Percentiles rank a stretch among this genome's conserved stretches.
Conservation (phyloP, 2,113 vertebrate species). For the Hyla sarda region DNA sequence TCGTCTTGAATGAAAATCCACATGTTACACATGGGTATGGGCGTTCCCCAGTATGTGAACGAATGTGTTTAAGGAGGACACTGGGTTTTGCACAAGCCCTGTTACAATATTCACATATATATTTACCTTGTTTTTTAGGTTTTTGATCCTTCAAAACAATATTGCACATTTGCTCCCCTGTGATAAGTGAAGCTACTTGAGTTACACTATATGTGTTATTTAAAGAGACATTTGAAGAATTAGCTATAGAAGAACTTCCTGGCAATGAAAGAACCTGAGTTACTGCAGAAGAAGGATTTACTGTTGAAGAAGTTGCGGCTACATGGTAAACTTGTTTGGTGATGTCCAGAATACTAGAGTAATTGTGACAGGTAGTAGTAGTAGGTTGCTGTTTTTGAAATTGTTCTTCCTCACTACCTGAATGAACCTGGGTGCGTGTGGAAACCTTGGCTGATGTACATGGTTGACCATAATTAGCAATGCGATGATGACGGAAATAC, state of each 20-base stretch:
- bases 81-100: constrained; percentile 96
- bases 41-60: constrained; percentile 96
- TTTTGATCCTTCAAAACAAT: constrained; percentile 92
- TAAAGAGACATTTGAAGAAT: constrained; percentile 82
- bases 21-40: constrained; percentile 97
- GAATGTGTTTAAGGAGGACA: constrained; percentile 95
- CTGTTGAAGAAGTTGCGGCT: constrained; percentile 76
- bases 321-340: constrained; percentile 79
- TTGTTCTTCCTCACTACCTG: constrained; percentile 65
- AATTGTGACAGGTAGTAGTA: constrained; percentile 69
- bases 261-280: constrained; percentile 84
- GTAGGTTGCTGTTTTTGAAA: constrained; percentile 69
- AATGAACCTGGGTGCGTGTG: constrained; percentile 60
- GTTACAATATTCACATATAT: constrained; percentile 93
- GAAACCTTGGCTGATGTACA: constrained; percentile 67
- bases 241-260: constrained; percentile 80
- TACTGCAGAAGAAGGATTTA: constrained; percentile 78
- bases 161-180: constrained; percentile 84
- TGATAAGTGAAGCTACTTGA: constrained; percentile 84
- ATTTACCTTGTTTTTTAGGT: constrained; percentile 95
- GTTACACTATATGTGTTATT: constrained; percentile 84
- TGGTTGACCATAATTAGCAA: constrained; percentile 64
- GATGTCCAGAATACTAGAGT: constrained; percentile 76
- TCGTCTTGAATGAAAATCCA: constrained; percentile 99
- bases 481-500: constrained; percentile 74